Base-by-base conservation (phyloP, 2,113 vertebrate genomes). In the Nettapus auritus region DNA sequence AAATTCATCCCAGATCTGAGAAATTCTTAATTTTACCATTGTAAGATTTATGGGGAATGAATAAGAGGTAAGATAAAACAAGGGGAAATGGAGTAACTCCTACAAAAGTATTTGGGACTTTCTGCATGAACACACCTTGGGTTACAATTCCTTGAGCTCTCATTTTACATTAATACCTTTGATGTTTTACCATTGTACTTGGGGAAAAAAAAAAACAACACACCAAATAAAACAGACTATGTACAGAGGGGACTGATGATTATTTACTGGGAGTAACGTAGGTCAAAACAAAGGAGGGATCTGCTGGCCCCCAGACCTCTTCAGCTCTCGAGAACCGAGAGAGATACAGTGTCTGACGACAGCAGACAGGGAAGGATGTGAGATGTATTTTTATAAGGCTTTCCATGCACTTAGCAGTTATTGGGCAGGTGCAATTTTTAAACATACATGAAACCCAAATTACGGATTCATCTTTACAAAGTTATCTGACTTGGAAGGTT, bases 361-460 rank as follows among this genome's bases (percentile, higher is more conserved):
- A 69, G 64, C 86, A 96, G 86, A 74, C 80, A 87, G 69, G 62
- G 42, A 86, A 92, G 62, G 90, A 96, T 69, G 89, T 91, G 93
- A 86, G 92, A 77, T 90, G 85, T 64, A 92, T 94, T 95, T 91
- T 92, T 86, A 95, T 86, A 70, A 96, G 87, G 82, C 59, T 69
- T 96, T 93, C 76, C 52, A 55, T 25, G 52, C 70, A 57, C 40
- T 85, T 68, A 95, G 26, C 79, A 87, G 82, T 83, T 93, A 87
- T 42, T 96, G 95, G 95, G 97, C 95, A 97, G 95, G 94, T 94
- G 87, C 82, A 95, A 94, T 89, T 92, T 96, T 96, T 95, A 97
- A 97, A 93, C 93, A 83, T 93, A 94, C 88, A 95, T 40, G 73
- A 87, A 94, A 66, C 82, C 80, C 63, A 88, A 95, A 97, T 91